These are phyloP conservation scores for Calyptommatus sinebrachiatus DNA, from an alignment of 2,113 vertebrate genomes.

Conservation along the genomic window DNA sequence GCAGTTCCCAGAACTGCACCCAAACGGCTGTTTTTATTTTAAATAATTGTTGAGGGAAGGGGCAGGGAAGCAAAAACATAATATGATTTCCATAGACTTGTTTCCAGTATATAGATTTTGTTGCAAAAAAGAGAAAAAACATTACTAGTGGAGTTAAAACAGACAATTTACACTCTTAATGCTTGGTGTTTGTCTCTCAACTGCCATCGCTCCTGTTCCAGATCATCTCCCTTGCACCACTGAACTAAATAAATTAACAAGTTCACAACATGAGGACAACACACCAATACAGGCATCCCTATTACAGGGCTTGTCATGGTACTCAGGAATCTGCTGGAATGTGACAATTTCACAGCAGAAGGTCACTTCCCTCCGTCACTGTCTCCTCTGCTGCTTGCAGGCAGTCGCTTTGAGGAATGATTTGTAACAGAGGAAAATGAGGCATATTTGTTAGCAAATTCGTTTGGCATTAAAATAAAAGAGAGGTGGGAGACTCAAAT, in stretches of 20 bases:
- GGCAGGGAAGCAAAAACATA: conserved; percentile 43
- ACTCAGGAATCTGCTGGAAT: conserved; percentile 52
- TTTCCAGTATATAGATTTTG: conserved; percentile 64
- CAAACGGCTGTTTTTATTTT: conserved; percentile 45
- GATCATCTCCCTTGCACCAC: conserved; percentile 59
- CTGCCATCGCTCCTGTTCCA: conserved; percentile 61
- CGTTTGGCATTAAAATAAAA: conserved; percentile 31
- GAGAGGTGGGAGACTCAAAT: conserved; percentile 29
- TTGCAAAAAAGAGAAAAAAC: conserved; percentile 55
- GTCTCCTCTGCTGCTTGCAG: conserved; percentile 39
- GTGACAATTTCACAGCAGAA: conserved; percentile 50
- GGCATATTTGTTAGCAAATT: conserved; percentile 60
- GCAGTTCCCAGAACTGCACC: conserved; percentile 19
- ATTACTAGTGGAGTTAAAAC: conserved; percentile 15
- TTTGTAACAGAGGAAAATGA: conserved; percentile 59
- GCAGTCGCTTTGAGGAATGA: conserved; percentile 49
- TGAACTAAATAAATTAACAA: conserved; percentile 69
- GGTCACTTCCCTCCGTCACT: conserved; percentile 56
- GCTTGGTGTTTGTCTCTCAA: conserved; percentile 40
- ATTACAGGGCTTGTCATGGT: conserved; percentile 56
- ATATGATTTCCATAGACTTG: conserved; percentile 61
- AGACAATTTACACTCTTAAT: conserved; percentile 70
- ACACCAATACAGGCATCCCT: conserved; percentile 48
- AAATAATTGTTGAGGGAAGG: not conserved
- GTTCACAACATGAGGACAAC: conserved; percentile 51